phyloP scores from a whole-genome alignment of 2,888 invertebrate species.

The Syritta pipiens region DNA sequence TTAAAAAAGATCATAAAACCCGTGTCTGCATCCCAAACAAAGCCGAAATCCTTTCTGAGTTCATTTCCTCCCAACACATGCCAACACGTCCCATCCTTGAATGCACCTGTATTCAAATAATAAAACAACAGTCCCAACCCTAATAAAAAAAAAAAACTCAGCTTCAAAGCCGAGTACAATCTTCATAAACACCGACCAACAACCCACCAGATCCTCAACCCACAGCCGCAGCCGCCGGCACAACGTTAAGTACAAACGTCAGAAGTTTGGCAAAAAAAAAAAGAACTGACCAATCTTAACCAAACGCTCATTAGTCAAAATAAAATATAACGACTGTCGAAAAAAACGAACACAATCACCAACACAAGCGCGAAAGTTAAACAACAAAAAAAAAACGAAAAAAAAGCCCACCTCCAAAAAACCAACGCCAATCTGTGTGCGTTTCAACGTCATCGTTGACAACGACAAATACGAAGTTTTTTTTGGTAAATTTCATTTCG shows the following conservation, averaged over 20 bases:
- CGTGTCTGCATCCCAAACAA: no score
- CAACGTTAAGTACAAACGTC: constrained; percentile 8
- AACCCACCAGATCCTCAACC: constrained; percentile 11
- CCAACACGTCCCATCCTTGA: no score
- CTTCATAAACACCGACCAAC: constrained; percentile 15
- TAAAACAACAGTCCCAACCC: not conserved
- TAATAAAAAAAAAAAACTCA: constrained; percentile 8
- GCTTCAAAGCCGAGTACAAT: constrained; percentile 1
- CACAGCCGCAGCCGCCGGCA: not conserved
- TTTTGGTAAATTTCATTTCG: not conserved
- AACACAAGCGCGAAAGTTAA: not conserved
- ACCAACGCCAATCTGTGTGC: constrained; percentile 37
- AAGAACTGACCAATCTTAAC: constrained; percentile 77
- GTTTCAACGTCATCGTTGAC: constrained; percentile 59
- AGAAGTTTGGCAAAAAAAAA: constrained; percentile 42
- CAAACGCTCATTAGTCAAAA: constrained; percentile 70
- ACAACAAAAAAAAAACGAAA: not conserved
- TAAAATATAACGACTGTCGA: constrained; percentile 55
- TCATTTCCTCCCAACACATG: no score
- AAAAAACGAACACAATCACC: constrained; percentile 18
- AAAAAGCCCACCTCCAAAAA: constrained; percentile 43
- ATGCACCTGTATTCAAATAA: constrained; percentile 27
- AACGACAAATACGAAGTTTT: constrained; percentile 16
- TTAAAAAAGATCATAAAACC: no score
- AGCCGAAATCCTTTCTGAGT: no score